Evolutionary conservation across 2,797 vertebrate species (phyloP), one percentile per base, ranked within the genome.

Genomic region (Sphenopsis melanotis): DNA sequence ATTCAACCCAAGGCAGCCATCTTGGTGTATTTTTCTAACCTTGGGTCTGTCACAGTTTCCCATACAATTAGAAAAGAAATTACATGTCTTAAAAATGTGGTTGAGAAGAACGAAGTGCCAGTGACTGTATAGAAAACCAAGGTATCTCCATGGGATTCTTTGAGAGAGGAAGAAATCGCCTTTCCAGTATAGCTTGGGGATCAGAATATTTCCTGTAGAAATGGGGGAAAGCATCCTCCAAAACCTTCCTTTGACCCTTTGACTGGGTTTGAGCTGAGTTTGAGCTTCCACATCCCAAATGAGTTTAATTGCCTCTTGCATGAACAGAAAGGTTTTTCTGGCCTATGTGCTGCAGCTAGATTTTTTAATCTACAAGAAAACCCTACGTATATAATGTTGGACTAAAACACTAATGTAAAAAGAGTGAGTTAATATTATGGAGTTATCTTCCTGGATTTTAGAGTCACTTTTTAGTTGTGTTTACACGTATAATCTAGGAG

Each of bases 61-160:
- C 10, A 23, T 7, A 29, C 2, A 78, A 32, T 56, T 83, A 60
- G 23, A 72, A 74, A 17, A 53, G 7, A 56, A 90, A 81, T 2
- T 29, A 44, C 0, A 0, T 8, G 8, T n/a, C 19, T 86, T 56
- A 23, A 53, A 86, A 56, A 46, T 0, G 0, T 41, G 9, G 36
- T 64, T 77, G 53, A 78, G 41, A 52, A 16, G 5, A 79, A 30
- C 5, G 22, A 70, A 80, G 18, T 59, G 13, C 3, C 19, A 78
- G 8, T 60, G 34, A 19, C 21, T 75, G 4, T 47, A 22, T 1
- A 70, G 24, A 27, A 37, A 77, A 47, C 0, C 23, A 36, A 7
- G 0, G 1, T n/a, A 13, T 30, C 41, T 68, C 26, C 11, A 5
- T 20, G 6, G 8, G 12, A 52, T 6, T 34, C 10, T 46, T 39